Evolutionary conservation across 35 echinoderm and acorn worm genomes (phyloP).

Genomic region (Lytechinus pictus): DNA sequence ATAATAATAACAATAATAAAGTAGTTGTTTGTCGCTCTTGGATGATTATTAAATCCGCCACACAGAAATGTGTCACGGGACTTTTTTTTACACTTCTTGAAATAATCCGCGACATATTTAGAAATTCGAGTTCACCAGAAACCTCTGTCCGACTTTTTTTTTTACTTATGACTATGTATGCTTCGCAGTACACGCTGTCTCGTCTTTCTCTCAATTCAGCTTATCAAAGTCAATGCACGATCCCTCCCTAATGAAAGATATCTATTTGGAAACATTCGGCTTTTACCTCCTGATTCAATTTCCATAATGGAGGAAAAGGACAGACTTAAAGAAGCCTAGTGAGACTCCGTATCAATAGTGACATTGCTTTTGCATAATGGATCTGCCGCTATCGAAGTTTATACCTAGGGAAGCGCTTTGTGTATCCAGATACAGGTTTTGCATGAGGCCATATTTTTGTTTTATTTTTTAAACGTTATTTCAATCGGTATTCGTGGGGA

Average conservation of each 20-base stretch:
- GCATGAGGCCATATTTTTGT: not conserved
- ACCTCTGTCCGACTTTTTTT: no score
- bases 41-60: no score
- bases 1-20: no score
- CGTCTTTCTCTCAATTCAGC: not conserved
- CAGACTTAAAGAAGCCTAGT: not conserved
- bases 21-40: no score
- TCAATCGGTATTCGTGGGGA: not conserved
- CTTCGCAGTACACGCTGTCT: not conserved
- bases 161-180: not conserved
- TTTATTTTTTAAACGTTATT: not conserved
- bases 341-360: not conserved
- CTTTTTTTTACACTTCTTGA: no score
- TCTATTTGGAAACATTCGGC: slow-evolving; percentile 10
- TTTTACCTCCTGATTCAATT: not conserved
- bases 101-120: no score
- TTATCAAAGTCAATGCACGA: slow-evolving; percentile 4
- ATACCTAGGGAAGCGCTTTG: not conserved
- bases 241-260: not conserved
- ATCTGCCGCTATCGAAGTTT: not conserved
- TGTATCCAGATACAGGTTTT: not conserved
- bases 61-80: no score
- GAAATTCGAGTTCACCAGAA: no score
- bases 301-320: not conserved
- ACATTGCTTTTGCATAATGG: slow-evolving; percentile 18